Conservation (phyloP, 2,797 vertebrate genomes). For the Kryptopterus vitreolus region DNA sequence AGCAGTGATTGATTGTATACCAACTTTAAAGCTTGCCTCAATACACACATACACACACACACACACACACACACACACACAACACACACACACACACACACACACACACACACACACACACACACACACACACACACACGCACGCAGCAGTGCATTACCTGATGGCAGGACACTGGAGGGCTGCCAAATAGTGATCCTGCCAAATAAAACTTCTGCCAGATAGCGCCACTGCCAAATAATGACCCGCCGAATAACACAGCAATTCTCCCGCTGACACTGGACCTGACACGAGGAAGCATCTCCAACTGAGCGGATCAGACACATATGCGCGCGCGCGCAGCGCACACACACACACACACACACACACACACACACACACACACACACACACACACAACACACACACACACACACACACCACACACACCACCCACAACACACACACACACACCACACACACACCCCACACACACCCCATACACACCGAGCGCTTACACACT, state of each 20-base stretch:
- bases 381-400: conserved; percentile 19
- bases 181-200: conserved; percentile 49
- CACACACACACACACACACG: conserved; percentile 36
- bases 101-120: conserved; percentile 34
- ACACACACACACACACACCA: background rate
- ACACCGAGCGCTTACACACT: background rate
- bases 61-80: conserved; percentile 36
- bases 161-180: conserved; percentile 49
- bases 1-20: conserved; percentile 46
- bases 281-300: conserved; percentile 28
- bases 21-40: conserved; percentile 4
- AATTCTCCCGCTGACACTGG: conserved; percentile 42
- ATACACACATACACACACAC: too few relatives aligned
- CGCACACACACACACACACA: conserved; percentile 30
- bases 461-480: background rate
- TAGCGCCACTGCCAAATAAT: conserved; percentile 50
- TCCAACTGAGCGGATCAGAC: conserved; percentile 21
- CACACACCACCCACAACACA: conserved; percentile 19
- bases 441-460: conserved; percentile 22
- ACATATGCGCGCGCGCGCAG: conserved; percentile 28
- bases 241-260: conserved; percentile 49
- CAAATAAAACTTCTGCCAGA: conserved; percentile 46
- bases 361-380: background rate
- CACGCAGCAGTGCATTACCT: conserved; percentile 45
- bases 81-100: conserved; percentile 36